Base-by-base conservation (phyloP, 2,113 vertebrate genomes). In the Poeciliopsis turrubarensis region DNA sequence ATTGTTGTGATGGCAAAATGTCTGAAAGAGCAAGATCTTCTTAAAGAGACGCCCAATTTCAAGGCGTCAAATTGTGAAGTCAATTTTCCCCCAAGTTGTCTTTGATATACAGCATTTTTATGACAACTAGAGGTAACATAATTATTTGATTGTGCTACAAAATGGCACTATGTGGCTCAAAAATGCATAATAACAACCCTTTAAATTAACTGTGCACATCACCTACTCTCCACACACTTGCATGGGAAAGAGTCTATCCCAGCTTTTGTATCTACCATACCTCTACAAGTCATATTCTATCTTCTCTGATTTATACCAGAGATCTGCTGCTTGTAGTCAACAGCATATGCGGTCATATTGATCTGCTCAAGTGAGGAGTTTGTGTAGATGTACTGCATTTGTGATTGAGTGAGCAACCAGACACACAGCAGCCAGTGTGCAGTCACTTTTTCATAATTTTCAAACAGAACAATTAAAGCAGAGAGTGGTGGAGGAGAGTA, bases 381-480 rank as follows among this genome's bases (percentile, higher is more conserved):
- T 71, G 68, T 26, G 27, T 54, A 66, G 47, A 66, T 65, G 34
- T 27, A 1, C 37, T 32, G 62, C 34, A 41, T 81, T 65, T 79
- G 54, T 70, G 72, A 60, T 22, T 60, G 12, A 37, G 65, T 19
- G 62, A 70, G 60, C 25, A 51, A 62, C 72, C 74, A 77, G 63
- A 69, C 65, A 37, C 22, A 29, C 14, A 61, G 70, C 60, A 57
- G 65, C 25, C 17, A 70, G 31, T 32, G 30, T 77, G 68, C 64
- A 65, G 44, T 65, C 73, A 78, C 86, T 69, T 82, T 80, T 83
- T 71, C 73, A 87, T 72, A 78, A 70, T 80, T 79, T 79, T 79
- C 81, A 84, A 67, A 72, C 47, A 61, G 74, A 72, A 84, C 81
- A 87, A 90, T 90, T 89, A 90, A 89, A 87, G 66, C 34, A 41